Evolutionary conservation across 2,797 vertebrate genomes (phyloP).

Genomic region (Chaetophractus vellerosus): DNA sequence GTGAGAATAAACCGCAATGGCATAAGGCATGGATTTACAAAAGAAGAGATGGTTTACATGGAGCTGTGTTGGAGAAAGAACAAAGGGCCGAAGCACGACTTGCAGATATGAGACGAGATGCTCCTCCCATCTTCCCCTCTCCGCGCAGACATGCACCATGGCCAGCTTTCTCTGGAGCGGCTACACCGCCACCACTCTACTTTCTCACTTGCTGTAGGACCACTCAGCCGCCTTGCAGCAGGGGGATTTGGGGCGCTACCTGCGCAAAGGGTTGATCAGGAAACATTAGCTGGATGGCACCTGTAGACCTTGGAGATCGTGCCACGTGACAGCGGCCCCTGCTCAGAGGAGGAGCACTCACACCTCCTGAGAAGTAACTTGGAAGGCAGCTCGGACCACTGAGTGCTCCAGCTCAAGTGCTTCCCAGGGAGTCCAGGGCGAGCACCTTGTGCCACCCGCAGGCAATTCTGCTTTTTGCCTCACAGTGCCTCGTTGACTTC

Average conservation of each 20-base stretch:
- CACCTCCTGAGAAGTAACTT: fast-evolving
- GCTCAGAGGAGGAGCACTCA: too few relatives aligned
- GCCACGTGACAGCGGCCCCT: fast-evolving
- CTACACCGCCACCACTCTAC: too few relatives aligned
- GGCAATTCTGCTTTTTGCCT: neutral
- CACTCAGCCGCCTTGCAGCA: neutral
- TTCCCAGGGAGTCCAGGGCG: neutral
- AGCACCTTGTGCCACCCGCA: neutral
- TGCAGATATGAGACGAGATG: neutral
- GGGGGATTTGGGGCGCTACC: neutral
- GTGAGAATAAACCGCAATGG: too few relatives aligned
- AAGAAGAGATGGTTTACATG: too few relatives aligned
- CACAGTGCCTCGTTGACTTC: neutral
- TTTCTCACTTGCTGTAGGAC: too few relatives aligned
- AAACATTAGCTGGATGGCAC: fast-evolving
- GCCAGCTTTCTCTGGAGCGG: fast-evolving
- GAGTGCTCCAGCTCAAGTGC: fast-evolving
- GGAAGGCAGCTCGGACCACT: fast-evolving
- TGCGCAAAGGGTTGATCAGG: neutral
- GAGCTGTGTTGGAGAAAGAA: neutral
- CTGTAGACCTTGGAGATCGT: fast-evolving
- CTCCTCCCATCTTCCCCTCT: neutral
- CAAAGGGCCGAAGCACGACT: neutral
- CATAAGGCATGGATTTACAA: neutral
- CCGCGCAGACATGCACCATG: fast-evolving